Base-by-base conservation (phyloP, 2,113 vertebrate species). In the Nesogale talazaci region DNA sequence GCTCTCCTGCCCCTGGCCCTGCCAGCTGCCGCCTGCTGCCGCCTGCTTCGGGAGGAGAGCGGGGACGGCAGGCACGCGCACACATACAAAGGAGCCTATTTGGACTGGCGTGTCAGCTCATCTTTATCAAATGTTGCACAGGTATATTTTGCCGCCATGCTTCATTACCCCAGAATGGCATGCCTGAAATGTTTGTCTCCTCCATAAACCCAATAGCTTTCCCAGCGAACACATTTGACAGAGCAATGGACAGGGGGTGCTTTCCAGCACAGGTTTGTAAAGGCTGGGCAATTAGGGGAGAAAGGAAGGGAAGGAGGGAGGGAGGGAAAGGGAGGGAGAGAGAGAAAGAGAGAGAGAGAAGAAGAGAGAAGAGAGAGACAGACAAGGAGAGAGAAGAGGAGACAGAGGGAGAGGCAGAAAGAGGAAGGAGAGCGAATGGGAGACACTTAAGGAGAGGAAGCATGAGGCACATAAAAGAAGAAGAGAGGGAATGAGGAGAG, bases 121-220 rank as follows among this genome's bases (percentile, higher is more conserved):
- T 99, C 99, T 99, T 99, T 99, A 99, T 99, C 99, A 99, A 99
- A 99, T 99, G 98, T 99, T 99, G 98, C 98, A 98, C 98, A 99
- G 99, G 99, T 99, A 99, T 99, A 99, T 99, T 99, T 98, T 99
- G 98, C 98, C 98, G 99, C 98, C 99, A 99, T 98, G 99, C 99
- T 99, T 99, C 99, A 99, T 99, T 99, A 99, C 99, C 99, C 98
- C 98, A 98, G 99, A 99, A 99, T 99, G 98, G 98, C 98, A 98
- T 98, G 98, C 98, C 99, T 99, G 99, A 99, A 99, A 99, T 99
- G 99, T 99, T 99, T 99, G 99, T 99, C 98, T 99, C 98, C 98
- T 98, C 98, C 98, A 98, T 97, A 98, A 98, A 98, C 98, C 97
- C 98, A 97, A 96, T 97, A 98, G 97, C 98, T 98, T 97, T 98